Evolutionary conservation across 2,888 invertebrate species (phyloP), one percentile per base, ranked within the genome.

Genomic region (Latheticus oryzae): DNA sequence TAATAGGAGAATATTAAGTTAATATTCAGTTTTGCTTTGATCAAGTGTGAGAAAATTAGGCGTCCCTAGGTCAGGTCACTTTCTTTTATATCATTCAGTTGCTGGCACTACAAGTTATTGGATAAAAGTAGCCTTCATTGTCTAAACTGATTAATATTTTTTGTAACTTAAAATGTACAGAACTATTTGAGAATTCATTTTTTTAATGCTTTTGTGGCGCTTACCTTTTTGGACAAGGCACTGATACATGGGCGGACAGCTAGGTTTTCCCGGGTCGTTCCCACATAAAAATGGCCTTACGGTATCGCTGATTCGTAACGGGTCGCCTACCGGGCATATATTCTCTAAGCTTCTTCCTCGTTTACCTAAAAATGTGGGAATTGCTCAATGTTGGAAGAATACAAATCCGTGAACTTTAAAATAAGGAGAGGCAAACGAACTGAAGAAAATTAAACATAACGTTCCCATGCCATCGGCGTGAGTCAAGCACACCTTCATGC

Each of bases 251-350:
- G 91, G 90, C 0, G 93, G 93, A 70, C 93, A 94, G 63, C 85
- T 85, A 0, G 93, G 93, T 78, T 92, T 91, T 19, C 91, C 91
- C 2, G 89, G 85, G 26, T 88, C 88, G 12, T 84, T 85, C 7
- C 93, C 93, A 73, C 93, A 93, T 16, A 93, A 80, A 77, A 92
- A 93, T 0, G 93, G 93, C 35, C 91, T 81, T 19, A 85, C 85
- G 1, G 88, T 89, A 66, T 90, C 91, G 3, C 80, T 83, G 35
- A 91, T 87, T 35, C 88, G 80, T 26, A 91, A 78, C 0, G 89
- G 88, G 43, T 87, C 83, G 42, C 92, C 91, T 1, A 88, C 86
- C 0, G 91, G 90, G 67, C 93, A 93, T 52, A 91, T 86, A 67
- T 89, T 89, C 60, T 87, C 85, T 45, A 93, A 81, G 71, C 87